A percentile compares a stretch with the other conserved stretches of the same genome.
These are phyloP conservation scores for Aphidius colemani DNA, from an alignment of 2,888 invertebrate species.

Conservation along the genomic window DNA sequence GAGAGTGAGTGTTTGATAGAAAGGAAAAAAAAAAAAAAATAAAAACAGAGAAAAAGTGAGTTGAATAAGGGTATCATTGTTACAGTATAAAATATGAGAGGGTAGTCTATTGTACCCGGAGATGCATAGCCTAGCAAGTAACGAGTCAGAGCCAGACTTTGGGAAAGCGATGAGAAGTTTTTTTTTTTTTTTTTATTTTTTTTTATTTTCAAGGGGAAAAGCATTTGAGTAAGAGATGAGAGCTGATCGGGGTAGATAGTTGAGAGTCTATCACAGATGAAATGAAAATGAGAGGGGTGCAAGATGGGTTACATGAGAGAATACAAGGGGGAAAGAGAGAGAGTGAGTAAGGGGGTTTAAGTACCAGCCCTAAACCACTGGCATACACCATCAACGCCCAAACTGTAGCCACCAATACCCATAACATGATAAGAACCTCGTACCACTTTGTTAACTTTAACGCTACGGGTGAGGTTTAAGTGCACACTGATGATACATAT, in stretches of 20 bases:
- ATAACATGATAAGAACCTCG: conserved; percentile 57
- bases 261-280: no score
- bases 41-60: conserved; percentile 32
- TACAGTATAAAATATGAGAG: conserved; percentile 54
- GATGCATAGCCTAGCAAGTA: conserved; percentile 45
- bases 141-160: no score
- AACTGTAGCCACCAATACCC: conserved; percentile 26
- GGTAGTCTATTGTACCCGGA: conserved; percentile 53
- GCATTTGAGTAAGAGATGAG: no score
- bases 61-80: conserved; percentile 55
- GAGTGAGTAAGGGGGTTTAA: conserved; percentile 18
- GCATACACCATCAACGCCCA: conserved; percentile 11
- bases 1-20: conserved; percentile 12
- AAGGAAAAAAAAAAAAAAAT: background rate
- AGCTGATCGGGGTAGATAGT: no score
- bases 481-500: conserved; percentile 35
- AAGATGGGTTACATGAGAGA: background rate
- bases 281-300: no score
- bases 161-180: no score
- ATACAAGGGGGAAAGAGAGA: conserved; percentile 8
- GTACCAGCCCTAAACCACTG: conserved; percentile 23
- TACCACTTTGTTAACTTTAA: conserved; percentile 56
- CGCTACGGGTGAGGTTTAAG: conserved; percentile 42
- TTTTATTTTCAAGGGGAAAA: no score
- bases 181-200: no score